A percentile compares a stretch with the other conserved stretches of the same genome.
Conservation (phyloP, 2,888 invertebrate genomes). For the Creontiades dilutus region DNA sequence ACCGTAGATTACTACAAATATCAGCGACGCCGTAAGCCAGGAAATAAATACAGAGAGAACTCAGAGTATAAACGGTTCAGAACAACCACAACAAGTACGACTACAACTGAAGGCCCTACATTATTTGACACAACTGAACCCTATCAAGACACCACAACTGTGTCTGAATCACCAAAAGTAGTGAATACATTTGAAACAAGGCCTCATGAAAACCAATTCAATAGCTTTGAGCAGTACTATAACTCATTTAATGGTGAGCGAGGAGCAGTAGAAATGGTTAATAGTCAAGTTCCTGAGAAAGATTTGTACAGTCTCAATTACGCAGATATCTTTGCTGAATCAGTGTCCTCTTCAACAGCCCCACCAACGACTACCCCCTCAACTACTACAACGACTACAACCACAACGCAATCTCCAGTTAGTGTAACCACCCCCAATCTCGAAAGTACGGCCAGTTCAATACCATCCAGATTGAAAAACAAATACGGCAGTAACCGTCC, state of each 20-base stretch:
- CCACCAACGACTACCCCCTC: slow-evolving; percentile 75
- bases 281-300: slow-evolving; percentile 46
- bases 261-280: slow-evolving; percentile 19
- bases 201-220: slow-evolving; percentile 10
- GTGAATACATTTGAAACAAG: not conserved
- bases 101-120: slow-evolving; percentile 68
- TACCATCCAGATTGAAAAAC: slow-evolving; percentile 73
- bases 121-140: slow-evolving; percentile 53
- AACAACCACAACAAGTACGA: slow-evolving; percentile 72
- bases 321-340: slow-evolving; percentile 72
- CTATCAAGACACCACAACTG: slow-evolving; percentile 64
- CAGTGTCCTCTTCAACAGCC: slow-evolving; percentile 72
- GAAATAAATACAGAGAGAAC: slow-evolving; percentile 68
- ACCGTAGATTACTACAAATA: slow-evolving; percentile 67
- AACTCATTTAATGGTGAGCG: slow-evolving; percentile 40
- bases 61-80: slow-evolving; percentile 68
- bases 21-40: slow-evolving; percentile 72
- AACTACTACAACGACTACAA: slow-evolving; percentile 75
- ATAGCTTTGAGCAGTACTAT: slow-evolving; percentile 44
- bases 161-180: slow-evolving; percentile 42
- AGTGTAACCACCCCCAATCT: slow-evolving; percentile 60
- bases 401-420: slow-evolving; percentile 64
- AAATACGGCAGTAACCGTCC: slow-evolving; percentile 80
- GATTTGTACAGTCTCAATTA: slow-evolving; percentile 55
- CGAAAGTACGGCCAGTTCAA: slow-evolving; percentile 52